Evolutionary conservation across 2,797 vertebrate species (phyloP), one percentile per base, ranked within the genome.

Genomic region (Chaunax sp.): DNA sequence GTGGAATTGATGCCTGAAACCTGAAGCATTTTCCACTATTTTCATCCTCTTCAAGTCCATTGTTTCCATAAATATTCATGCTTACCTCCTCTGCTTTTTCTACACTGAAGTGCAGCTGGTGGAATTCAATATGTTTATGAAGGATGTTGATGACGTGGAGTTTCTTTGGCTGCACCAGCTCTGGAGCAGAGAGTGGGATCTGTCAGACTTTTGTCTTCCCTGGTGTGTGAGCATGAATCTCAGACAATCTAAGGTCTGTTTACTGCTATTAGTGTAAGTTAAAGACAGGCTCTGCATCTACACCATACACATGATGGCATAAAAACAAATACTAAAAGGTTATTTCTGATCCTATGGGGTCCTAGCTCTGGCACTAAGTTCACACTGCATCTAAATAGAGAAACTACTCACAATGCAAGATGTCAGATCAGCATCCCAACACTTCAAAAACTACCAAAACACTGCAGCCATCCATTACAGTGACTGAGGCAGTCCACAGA

Each of bases 171-270:
- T 1, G 61, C 87, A 5, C 73, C 78, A 11, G 77, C 66, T 26
- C 91, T 91, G 30, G 80, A 90, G 9, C 52, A 87, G 52, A 91
- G 66, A 3, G 47, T 59, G 6, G 89, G 92, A 2, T 84, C 88
- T 4, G 75, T 93, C 40, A 44, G 90, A 51, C 89, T 90, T 12
- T 77, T 92, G 63, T 93, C 90, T 44, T 93, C 91, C 15, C 18
- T 70, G 44, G 43, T 60, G 55, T 67, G 77, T 68, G 61, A 69
- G 25, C 49, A 22, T 15, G 15, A 16, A 10, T 63, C 51, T 54
- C 28, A 64, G 23, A 61, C 65, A 70, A n/a, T 76, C 69, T 67
- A 57, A 59, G 33, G 23, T 79, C 46, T 84, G 57, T 83, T 83
- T 65, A 41, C 64, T 74, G 47, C 72, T 81, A 74, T 75, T 64